A percentile compares a stretch with the other conserved stretches of the same genome.
Conservation (phyloP, 1,140 invertebrate genomes). For the Leptopilina clavipes region DNA sequence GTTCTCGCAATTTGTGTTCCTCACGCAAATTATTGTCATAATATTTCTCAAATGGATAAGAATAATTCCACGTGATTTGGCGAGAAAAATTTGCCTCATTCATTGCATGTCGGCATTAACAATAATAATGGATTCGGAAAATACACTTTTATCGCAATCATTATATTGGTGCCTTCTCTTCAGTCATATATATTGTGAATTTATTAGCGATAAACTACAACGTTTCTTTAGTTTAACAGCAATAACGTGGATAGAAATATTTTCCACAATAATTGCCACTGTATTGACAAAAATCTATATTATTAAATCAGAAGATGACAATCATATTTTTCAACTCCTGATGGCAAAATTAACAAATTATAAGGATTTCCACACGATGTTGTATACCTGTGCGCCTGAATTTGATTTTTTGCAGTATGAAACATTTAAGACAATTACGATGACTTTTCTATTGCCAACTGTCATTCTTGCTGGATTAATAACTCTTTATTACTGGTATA, state of each 20-base stretch:
- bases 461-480: constrained; percentile 73
- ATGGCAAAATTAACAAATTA: constrained; percentile 84
- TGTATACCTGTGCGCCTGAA: constrained; percentile 89
- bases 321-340: constrained; percentile 86
- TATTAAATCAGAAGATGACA: constrained; percentile 75
- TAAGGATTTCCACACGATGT: constrained; percentile 86
- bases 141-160: constrained; percentile 82
- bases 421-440: constrained; percentile 73
- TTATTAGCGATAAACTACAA: constrained; percentile 36
- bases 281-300: constrained; percentile 63
- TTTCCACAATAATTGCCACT: constrained; percentile 56
- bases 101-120: constrained; percentile 79
- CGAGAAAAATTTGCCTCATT: constrained; percentile 73
- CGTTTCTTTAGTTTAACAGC: constrained; percentile 37
- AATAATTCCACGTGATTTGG: constrained; percentile 76
- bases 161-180: constrained; percentile 77
- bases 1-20: constrained; percentile 86
- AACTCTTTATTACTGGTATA: constrained; percentile 70
- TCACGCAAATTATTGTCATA: constrained; percentile 81
- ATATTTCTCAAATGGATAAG: constrained; percentile 79
- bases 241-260: constrained; percentile 56
- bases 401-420: constrained; percentile 86
- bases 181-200: constrained; percentile 51
- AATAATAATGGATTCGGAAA: constrained; percentile 71
- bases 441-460: constrained; percentile 78